Percentiles rank a stretch among this genome's conserved stretches.
Evolutionary conservation across 2,797 vertebrate genomes (phyloP).

Genomic region (Botia kubotai): DNA sequence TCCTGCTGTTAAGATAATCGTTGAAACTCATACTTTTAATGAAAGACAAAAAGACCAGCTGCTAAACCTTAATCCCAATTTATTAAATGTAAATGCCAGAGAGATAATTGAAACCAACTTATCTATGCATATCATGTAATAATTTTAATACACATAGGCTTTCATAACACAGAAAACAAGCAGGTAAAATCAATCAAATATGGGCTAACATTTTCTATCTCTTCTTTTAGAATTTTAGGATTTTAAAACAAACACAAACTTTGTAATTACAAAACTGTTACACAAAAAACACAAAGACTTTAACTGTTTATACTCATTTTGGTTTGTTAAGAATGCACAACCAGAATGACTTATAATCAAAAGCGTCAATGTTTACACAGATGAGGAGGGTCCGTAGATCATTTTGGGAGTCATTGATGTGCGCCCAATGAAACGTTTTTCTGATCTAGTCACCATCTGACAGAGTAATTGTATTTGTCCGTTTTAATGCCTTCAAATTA

Average conservation of each 20-base stretch:
- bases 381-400: slow-evolving; percentile 2
- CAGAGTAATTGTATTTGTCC: neutral
- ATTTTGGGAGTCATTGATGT: neutral
- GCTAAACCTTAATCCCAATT: slow-evolving; percentile 6
- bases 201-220: slow-evolving; percentile 1
- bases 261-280: slow-evolving; percentile 10
- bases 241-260: slow-evolving; percentile 7
- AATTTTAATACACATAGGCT: neutral
- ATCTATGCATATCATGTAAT: slow-evolving; percentile 43
- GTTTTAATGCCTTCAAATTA: slow-evolving; percentile 27
- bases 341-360: neutral
- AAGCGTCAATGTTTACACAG: slow-evolving; percentile 15
- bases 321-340: slow-evolving; percentile 6
- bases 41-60: neutral
- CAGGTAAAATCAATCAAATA: neutral
- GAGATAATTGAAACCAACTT: slow-evolving; percentile 16
- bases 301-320: neutral
- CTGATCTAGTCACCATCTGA: neutral
- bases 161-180: slow-evolving; percentile 5
- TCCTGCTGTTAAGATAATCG: slow-evolving; percentile 3
- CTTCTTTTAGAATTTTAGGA: neutral
- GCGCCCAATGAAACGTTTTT: neutral
- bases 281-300: neutral
- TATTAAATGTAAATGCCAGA: slow-evolving; percentile 21
- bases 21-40: slow-evolving; percentile 1